Percentiles rank a stretch among this genome's conserved stretches.
Evolutionary conservation across 2,113 vertebrate species (phyloP).

Genomic region (Ceyx melanurus): DNA sequence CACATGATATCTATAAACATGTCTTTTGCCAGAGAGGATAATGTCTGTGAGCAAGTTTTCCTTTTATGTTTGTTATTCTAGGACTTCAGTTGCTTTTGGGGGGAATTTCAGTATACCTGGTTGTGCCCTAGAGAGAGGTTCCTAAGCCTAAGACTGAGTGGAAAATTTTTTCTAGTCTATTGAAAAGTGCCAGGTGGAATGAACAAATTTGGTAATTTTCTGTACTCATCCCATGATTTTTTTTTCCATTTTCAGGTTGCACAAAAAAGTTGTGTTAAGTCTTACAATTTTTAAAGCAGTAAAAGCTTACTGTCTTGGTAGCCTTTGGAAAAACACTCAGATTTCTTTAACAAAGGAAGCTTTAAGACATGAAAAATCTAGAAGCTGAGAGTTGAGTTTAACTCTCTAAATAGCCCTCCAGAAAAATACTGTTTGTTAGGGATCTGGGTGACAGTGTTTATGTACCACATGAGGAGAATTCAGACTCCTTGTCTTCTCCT

Average conservation of each 20-base stretch:
- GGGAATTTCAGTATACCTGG: neutral
- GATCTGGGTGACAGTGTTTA: neutral
- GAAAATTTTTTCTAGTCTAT: neutral
- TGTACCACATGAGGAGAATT: neutral
- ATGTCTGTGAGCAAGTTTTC: neutral
- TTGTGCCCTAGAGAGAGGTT: neutral
- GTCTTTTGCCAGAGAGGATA: neutral
- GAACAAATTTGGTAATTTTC: neutral
- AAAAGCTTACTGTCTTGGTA: neutral
- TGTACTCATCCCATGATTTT: neutral
- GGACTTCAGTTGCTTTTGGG: neutral
- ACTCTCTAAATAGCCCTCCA: neutral
- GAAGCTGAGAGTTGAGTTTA: neutral
- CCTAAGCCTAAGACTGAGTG: neutral
- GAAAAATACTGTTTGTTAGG: neutral
- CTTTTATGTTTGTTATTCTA: neutral
- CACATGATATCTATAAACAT: accelerated
- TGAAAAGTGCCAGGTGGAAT: neutral
- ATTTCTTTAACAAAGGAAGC: neutral
- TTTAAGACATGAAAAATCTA: neutral
- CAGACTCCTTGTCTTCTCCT: neutral
- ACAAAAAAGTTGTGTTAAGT: neutral
- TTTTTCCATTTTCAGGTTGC: neutral
- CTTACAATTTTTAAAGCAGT: neutral
- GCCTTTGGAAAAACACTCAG: neutral